phyloP scores from a whole-genome alignment of 2,113 vertebrate genomes.

The Thinocorus orbignyianus region DNA sequence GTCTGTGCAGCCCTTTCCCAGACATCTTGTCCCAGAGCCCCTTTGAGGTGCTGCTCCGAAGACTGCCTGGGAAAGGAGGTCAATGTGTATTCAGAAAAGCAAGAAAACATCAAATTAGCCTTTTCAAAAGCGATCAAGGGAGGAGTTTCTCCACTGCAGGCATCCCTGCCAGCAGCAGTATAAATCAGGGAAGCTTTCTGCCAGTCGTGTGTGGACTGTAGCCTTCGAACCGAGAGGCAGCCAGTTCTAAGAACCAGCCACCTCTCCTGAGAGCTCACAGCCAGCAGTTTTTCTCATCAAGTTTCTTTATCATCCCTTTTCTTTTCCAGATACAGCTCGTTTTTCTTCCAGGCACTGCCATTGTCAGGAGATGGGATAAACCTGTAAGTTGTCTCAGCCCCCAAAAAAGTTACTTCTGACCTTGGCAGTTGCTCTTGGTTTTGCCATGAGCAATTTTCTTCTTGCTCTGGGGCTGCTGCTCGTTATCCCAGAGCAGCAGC shows the following conservation, averaged over 20 bases:
- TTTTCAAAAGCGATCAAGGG: not conserved
- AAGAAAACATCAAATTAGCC: not conserved
- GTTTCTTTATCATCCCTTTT: not conserved
- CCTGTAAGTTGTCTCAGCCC: not conserved
- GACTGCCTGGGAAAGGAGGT: not conserved
- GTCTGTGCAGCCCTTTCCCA: not conserved
- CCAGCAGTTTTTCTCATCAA: not conserved
- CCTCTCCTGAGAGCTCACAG: not conserved
- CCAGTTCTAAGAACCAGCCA: not conserved
- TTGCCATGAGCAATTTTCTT: not conserved
- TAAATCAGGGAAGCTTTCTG: not conserved
- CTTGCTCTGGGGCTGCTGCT: not conserved
- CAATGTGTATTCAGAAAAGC: not conserved
- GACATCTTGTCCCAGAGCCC: not conserved
- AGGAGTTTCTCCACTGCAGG: not conserved
- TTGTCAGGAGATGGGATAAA: not conserved
- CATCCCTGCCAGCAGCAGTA: not conserved
- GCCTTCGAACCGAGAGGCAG: not conserved
- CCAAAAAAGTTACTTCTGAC: not conserved
- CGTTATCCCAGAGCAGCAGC: not conserved
- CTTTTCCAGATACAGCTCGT: not conserved
- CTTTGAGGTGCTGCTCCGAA: not conserved
- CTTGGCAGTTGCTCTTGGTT: not conserved
- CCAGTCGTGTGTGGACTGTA: not conserved
- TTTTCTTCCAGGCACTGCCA: not conserved